A percentile compares a stretch with the other conserved stretches of the same genome.
Evolutionary conservation across 2,113 vertebrate species (phyloP).

Genomic region (Martes martes): DNA sequence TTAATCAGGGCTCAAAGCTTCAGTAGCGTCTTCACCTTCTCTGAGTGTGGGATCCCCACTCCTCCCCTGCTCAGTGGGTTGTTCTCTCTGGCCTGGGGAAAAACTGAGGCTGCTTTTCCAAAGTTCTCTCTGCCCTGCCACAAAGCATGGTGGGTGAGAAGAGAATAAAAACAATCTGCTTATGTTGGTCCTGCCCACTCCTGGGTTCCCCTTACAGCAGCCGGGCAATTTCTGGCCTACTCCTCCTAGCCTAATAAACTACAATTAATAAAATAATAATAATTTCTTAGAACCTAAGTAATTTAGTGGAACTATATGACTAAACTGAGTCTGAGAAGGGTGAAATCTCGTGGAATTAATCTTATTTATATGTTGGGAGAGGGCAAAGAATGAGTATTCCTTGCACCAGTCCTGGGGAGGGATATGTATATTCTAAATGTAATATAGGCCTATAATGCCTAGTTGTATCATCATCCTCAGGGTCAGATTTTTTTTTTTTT

Average conservation of each 20-base stretch:
- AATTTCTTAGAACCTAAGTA: neutral
- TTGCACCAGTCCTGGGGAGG: neutral
- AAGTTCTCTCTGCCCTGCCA: neutral
- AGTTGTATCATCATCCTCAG: neutral
- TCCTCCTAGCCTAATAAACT: neutral
- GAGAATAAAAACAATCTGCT: neutral
- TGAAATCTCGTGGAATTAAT: neutral
- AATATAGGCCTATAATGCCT: neutral
- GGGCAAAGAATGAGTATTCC: neutral
- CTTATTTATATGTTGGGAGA: neutral
- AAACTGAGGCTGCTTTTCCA: neutral
- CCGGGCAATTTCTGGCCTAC: neutral
- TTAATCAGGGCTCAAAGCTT: neutral
- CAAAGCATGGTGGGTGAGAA: neutral
- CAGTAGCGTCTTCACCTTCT: neutral
- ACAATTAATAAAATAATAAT: neutral
- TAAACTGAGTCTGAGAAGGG: neutral
- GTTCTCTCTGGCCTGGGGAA: neutral
- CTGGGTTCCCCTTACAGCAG: neutral
- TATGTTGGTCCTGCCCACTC: neutral
- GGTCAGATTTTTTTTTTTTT: neutral
- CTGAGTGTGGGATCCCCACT: neutral
- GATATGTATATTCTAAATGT: neutral
- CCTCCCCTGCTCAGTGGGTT: neutral
- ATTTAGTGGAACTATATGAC: neutral